Conservation (phyloP, 2,888 invertebrate genomes). For the Oscheius sp. region DNA sequence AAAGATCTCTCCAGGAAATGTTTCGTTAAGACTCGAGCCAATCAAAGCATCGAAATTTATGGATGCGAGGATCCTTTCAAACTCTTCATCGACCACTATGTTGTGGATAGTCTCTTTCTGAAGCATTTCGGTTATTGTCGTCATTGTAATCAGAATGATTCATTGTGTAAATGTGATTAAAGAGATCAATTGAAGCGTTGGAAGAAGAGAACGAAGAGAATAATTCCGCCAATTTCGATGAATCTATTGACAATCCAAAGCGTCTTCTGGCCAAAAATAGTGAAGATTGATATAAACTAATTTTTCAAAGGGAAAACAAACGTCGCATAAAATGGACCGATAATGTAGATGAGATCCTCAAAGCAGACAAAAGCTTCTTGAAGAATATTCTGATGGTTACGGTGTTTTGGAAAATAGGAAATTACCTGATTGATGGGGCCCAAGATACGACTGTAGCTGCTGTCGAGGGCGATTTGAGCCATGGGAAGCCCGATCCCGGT, state of each 20-base stretch:
- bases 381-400: conserved; percentile 31
- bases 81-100: too few relatives aligned
- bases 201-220: too few relatives aligned
- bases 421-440: neutral
- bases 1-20: too few relatives aligned
- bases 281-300: conserved; percentile 35
- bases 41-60: too few relatives aligned
- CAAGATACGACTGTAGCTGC: conserved; percentile 32
- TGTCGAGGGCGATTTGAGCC: conserved; percentile 38
- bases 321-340: conserved; percentile 45
- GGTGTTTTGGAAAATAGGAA: conserved; percentile 35
- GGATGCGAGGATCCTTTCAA: too few relatives aligned
- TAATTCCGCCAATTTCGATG: too few relatives aligned
- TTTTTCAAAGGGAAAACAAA: neutral
- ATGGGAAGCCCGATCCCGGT: conserved; percentile 48
- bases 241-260: conserved; percentile 42
- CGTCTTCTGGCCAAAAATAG: conserved; percentile 31
- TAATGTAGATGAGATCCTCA: conserved; percentile 45
- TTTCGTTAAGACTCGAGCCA: too few relatives aligned
- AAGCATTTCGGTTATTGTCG: too few relatives aligned
- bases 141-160: too few relatives aligned
- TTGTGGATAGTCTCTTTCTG: too few relatives aligned
- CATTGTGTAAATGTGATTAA: too few relatives aligned
- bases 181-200: too few relatives aligned
- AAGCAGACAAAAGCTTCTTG: conserved; percentile 44